These are phyloP conservation scores for Liposcelis brunnea DNA, from an alignment of 2,888 invertebrate species.

Conservation along the genomic window DNA sequence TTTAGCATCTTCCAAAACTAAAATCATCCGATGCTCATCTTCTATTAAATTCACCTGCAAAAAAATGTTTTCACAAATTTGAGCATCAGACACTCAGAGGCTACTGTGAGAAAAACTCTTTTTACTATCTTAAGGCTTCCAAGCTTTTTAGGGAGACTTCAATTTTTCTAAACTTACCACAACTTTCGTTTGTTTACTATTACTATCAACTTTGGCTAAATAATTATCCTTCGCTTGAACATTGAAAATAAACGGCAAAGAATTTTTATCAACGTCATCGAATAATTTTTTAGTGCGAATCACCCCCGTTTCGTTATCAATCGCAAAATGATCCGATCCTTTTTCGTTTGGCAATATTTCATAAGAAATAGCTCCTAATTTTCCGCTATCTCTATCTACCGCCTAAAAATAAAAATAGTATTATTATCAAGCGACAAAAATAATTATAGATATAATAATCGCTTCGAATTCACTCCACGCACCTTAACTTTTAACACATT, in stretches of 20 bases:
- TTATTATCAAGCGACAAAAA: constrained; percentile 3
- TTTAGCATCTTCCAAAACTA: constrained; percentile 56
- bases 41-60: constrained; percentile 57
- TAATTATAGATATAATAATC: constrained; percentile 2
- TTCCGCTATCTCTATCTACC: constrained; percentile 69
- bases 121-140: not conserved
- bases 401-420: constrained; percentile 44
- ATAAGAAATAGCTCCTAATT: constrained; percentile 64
- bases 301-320: constrained; percentile 57
- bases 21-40: constrained; percentile 55
- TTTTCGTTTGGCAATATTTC: constrained; percentile 26
- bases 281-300: constrained; percentile 57
- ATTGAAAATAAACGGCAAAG: constrained; percentile 55
- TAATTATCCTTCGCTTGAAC: constrained; percentile 62
- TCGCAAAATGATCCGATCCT: constrained; percentile 44
- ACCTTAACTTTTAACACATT: constrained; percentile 63
- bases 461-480: too few relatives aligned
- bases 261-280: constrained; percentile 40
- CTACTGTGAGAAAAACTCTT: not conserved
- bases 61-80: constrained; percentile 8
- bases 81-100: not conserved
- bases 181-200: constrained; percentile 43
- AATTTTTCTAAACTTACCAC: constrained; percentile 33
- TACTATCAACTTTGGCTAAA: constrained; percentile 31
- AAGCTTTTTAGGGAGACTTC: constrained; percentile 22